Percentiles rank a stretch among this genome's conserved stretches.
These are phyloP conservation scores for Mythimna albipuncta DNA, from an alignment of 2,888 invertebrate genomes.

Conservation along the genomic window DNA sequence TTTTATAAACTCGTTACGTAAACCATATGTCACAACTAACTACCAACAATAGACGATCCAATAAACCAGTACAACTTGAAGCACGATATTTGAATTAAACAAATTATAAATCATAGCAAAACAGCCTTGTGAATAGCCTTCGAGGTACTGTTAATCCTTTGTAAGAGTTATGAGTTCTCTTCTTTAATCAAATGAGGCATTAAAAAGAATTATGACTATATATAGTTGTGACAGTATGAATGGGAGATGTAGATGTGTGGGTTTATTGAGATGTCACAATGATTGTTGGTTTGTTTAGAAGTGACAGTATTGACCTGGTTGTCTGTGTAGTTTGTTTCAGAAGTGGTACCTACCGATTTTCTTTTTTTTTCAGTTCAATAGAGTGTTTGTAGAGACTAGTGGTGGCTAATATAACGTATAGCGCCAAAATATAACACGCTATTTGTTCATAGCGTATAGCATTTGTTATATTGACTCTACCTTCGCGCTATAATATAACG, in stretches of 20 bases:
- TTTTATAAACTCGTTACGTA: slow-evolving; percentile 59
- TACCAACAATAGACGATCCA: slow-evolving; percentile 54
- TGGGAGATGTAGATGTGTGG: slow-evolving; percentile 76
- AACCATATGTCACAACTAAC: slow-evolving; percentile 53
- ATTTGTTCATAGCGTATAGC: too few species aligned
- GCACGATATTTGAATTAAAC: slow-evolving; percentile 87
- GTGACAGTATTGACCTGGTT: slow-evolving; percentile 56
- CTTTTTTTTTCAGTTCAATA: background rate
- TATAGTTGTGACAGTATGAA: slow-evolving; percentile 85
- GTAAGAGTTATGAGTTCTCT: slow-evolving; percentile 80
- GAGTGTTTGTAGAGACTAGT: background rate
- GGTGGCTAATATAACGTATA: too few species aligned
- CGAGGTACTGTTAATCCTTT: slow-evolving; percentile 81
- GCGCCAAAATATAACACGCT: too few species aligned
- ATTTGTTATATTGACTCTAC: too few species aligned
- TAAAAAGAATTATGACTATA: slow-evolving; percentile 88
- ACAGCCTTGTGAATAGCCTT: slow-evolving; percentile 87
- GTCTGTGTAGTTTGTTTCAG: background rate
- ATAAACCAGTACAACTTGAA: slow-evolving; percentile 64
- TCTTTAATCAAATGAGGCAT: slow-evolving; percentile 87
- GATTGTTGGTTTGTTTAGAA: slow-evolving; percentile 50
- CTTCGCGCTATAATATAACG: too few species aligned
- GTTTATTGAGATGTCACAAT: slow-evolving; percentile 47
- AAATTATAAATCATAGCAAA: slow-evolving; percentile 85
- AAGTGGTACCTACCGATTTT: slow-evolving; percentile 3